Evolutionary conservation across 2,888 invertebrate species (phyloP).

Genomic region (Eristalis arbustorum): DNA sequence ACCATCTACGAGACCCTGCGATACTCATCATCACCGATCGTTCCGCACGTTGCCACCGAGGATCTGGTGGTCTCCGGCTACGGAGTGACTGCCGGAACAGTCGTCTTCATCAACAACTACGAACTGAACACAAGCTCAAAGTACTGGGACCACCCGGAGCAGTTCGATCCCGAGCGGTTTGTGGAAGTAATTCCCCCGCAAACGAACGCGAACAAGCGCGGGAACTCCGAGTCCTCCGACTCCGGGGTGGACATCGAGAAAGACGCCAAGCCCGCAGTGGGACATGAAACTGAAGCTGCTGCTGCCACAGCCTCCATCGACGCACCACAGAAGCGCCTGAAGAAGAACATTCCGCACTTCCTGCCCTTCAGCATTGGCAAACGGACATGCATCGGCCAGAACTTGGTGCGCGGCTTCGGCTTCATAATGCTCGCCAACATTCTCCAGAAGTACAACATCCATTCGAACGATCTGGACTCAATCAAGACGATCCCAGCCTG

Average conservation of each 20-base stretch:
- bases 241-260: constrained; percentile 83
- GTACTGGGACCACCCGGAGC: constrained; percentile 87
- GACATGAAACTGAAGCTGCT: neutral
- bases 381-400: constrained; percentile 92
- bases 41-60: constrained; percentile 92
- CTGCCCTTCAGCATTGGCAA: constrained; percentile 93
- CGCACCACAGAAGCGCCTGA: constrained; percentile 79
- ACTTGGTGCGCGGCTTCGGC: constrained; percentile 88
- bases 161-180: constrained; percentile 89
- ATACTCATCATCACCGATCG: constrained; percentile 92
- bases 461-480: constrained; percentile 81
- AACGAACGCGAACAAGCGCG: constrained; percentile 62
- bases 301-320: neutral
- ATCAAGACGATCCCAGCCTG: constrained; percentile 85
- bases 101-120: constrained; percentile 92
- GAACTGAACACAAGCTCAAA: constrained; percentile 87
- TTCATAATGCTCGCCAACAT: constrained; percentile 88
- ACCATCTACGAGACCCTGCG: constrained; percentile 90
- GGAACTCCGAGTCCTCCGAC: constrained; percentile 81
- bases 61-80: constrained; percentile 87
- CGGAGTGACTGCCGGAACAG: constrained; percentile 87
- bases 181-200: constrained; percentile 79
- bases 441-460: constrained; percentile 86
- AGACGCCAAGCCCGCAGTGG: constrained; percentile 43
- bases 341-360: constrained; percentile 85